Conservation (phyloP, 2,888 invertebrate species). For the Xiphydria camelus region DNA sequence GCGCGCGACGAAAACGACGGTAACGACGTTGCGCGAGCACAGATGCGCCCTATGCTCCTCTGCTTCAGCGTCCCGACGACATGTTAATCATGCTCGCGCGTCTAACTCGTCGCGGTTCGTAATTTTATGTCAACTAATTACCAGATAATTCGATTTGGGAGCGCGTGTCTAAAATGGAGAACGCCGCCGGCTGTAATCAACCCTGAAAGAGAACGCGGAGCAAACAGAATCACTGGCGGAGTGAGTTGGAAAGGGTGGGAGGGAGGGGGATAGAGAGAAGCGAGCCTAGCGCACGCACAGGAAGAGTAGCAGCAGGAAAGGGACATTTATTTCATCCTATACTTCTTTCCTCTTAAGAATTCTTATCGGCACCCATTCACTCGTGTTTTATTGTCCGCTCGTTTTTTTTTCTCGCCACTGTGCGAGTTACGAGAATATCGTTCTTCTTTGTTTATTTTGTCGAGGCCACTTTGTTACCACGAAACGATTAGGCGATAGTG, state of each 20-base stretch:
- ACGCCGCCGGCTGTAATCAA: slow-evolving; percentile 32
- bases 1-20: slow-evolving; percentile 13
- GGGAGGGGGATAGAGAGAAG: slow-evolving; percentile 5
- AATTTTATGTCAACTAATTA: slow-evolving; percentile 48
- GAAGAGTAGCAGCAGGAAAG: too few relatives aligned
- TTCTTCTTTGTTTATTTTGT: too few relatives aligned
- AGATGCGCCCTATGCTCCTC: too few relatives aligned
- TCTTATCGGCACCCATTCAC: too few relatives aligned
- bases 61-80: slow-evolving; percentile 1
- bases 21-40: slow-evolving; percentile 26
- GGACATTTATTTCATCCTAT: too few relatives aligned
- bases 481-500: too few relatives aligned
- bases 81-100: slow-evolving; percentile 9
- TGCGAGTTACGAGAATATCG: too few relatives aligned
- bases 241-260: slow-evolving; percentile 3
- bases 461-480: too few relatives aligned
- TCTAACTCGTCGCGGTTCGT: slow-evolving; percentile 11
- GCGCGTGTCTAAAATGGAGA: slow-evolving; percentile 32
- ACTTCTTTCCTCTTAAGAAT: too few relatives aligned
- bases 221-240: slow-evolving; percentile 32
- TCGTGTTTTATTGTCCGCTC: too few relatives aligned
- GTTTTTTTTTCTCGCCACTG: too few relatives aligned
- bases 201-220: slow-evolving; percentile 27
- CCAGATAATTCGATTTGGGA: slow-evolving; percentile 38
- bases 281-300: too few relatives aligned